A percentile compares a stretch with the other conserved stretches of the same genome.
phyloP scores from a whole-genome alignment of 2,888 invertebrate species.

The Brachyopa scutellaris region DNA sequence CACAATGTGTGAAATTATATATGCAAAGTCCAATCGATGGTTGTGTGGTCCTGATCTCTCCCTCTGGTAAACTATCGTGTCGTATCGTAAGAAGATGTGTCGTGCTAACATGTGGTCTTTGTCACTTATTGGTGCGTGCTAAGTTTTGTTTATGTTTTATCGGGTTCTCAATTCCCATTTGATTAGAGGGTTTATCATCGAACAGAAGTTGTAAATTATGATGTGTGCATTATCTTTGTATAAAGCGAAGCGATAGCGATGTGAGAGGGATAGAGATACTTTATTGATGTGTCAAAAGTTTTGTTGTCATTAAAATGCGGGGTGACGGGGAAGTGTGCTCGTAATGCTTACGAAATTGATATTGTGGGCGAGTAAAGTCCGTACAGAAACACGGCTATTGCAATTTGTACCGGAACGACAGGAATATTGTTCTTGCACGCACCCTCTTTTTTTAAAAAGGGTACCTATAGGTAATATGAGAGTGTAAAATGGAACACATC shows the following conservation, averaged over 20 bases:
- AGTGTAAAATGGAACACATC: no score
- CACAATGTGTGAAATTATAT: conserved; percentile 44
- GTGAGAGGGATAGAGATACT: background rate
- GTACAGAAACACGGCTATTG: background rate
- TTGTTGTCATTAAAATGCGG: conserved; percentile 5
- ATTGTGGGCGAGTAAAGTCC: conserved; percentile 3
- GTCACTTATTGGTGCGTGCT: conserved; percentile 29
- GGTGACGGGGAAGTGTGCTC: conserved; percentile 1
- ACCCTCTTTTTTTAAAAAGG: no score
- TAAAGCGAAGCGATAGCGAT: no score
- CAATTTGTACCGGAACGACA: conserved; percentile 8
- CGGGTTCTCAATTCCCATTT: conserved; percentile 21
- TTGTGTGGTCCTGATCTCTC: conserved; percentile 33
- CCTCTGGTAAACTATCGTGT: conserved; percentile 36
- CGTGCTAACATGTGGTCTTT: conserved; percentile 13
- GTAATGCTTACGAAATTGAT: background rate
- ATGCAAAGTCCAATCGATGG: conserved; percentile 54
- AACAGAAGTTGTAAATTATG: conserved; percentile 17
- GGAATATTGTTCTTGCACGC: conserved; percentile 1
- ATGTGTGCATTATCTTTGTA: background rate
- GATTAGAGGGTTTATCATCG: conserved; percentile 26
- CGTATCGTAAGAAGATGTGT: background rate
- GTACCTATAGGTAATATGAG: conserved; percentile 2
- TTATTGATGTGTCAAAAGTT: conserved; percentile 3
- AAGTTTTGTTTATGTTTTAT: conserved; percentile 24